phyloP scores from a whole-genome alignment of 2,888 invertebrate genomes.

The Noctua comes region DNA sequence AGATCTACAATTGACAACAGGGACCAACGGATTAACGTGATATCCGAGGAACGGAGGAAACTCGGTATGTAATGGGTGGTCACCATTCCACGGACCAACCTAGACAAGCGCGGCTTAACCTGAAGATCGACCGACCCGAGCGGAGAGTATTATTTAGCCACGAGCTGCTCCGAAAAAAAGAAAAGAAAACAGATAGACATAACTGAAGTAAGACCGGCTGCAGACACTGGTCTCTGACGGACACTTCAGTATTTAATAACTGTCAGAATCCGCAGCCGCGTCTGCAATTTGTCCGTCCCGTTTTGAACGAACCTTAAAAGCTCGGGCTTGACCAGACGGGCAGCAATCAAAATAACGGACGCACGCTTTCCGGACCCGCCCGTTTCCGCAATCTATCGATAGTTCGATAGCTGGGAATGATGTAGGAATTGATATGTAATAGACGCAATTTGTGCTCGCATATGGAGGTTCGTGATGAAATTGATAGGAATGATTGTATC shows the following conservation, averaged over 20 bases:
- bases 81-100: too few species aligned
- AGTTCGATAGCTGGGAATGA: conserved; percentile 4
- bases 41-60: too few species aligned
- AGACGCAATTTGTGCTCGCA: conserved; percentile 16
- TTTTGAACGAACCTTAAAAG: background rate
- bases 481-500: background rate
- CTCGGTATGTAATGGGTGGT: too few species aligned
- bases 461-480: conserved; percentile 19
- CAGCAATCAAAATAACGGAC: conserved; percentile 58
- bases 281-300: background rate
- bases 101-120: too few species aligned
- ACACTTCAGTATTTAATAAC: background rate
- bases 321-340: conserved; percentile 20
- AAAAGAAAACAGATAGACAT: conserved; percentile 29
- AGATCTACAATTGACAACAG: too few species aligned
- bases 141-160: too few species aligned
- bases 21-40: too few species aligned
- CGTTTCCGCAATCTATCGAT: conserved; percentile 38
- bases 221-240: background rate
- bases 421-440: conserved; percentile 57
- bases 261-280: background rate
- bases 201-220: conserved; percentile 34
- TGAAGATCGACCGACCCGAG: too few species aligned
- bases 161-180: too few species aligned
- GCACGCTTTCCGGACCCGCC: conserved; percentile 43